phyloP scores from a whole-genome alignment of 2,113 vertebrate genomes.

The Xyrauchen texanus region DNA sequence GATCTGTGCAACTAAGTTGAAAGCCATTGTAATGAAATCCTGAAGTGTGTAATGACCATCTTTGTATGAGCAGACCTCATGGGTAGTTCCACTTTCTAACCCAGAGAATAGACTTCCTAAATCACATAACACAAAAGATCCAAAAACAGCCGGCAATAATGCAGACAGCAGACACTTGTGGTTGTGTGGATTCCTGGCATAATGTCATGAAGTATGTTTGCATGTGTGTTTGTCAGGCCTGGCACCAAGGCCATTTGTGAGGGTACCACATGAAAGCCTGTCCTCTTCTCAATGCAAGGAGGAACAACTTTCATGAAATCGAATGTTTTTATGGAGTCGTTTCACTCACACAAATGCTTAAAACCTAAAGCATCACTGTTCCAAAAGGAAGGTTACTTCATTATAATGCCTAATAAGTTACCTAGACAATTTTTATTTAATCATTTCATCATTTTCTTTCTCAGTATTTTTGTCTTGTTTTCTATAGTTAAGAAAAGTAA shows the following conservation, averaged over 20 bases:
- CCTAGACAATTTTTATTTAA: too few species aligned
- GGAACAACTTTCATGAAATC: slow-evolving; percentile 63
- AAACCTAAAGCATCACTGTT: too few species aligned
- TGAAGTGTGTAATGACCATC: slow-evolving; percentile 7
- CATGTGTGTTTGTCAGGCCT: slow-evolving; percentile 65
- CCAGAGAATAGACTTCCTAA: slow-evolving; percentile 33
- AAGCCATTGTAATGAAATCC: slow-evolving; percentile 28
- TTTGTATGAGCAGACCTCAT: slow-evolving; percentile 15
- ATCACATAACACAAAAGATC: slow-evolving; percentile 28
- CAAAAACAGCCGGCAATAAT: slow-evolving; percentile 34
- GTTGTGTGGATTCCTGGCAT: slow-evolving; percentile 47
- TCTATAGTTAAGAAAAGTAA: too few species aligned
- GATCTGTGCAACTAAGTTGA: slow-evolving; percentile 21
- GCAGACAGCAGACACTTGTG: slow-evolving; percentile 43
- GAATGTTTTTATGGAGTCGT: slow-evolving; percentile 56
- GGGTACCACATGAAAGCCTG: slow-evolving; percentile 71
- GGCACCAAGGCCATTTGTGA: slow-evolving; percentile 71
- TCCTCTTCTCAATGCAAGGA: slow-evolving; percentile 61
- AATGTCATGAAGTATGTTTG: slow-evolving; percentile 36
- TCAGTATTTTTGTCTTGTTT: too few species aligned
- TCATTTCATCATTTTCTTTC: too few species aligned
- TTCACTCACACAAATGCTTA: slow-evolving; percentile 38
- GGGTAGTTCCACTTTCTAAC: slow-evolving; percentile 17
- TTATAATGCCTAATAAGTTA: too few species aligned
- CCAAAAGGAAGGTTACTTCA: too few species aligned